A percentile compares a stretch with the other conserved stretches of the same genome.
Evolutionary conservation across 2,113 vertebrate species (phyloP).

Genomic region (Lophotis ruficrista): DNA sequence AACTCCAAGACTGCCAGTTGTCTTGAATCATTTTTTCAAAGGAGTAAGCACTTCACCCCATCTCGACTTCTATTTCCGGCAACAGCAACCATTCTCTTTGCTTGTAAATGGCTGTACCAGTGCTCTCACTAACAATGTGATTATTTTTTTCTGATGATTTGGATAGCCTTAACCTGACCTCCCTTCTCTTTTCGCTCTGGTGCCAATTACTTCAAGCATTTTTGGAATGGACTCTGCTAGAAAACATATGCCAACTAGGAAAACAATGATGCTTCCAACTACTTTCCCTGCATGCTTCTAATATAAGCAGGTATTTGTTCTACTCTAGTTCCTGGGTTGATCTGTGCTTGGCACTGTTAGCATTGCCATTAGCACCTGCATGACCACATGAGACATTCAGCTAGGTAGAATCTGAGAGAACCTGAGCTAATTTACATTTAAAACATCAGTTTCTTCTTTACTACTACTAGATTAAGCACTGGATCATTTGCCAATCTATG

Average conservation of each 20-base stretch:
- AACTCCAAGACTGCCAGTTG: not conserved
- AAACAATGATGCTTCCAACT: not conserved
- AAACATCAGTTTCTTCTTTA: not conserved
- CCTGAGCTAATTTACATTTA: not conserved
- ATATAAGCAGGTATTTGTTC: not conserved
- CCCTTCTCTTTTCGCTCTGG: slow-evolving; percentile 24
- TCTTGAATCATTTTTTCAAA: not conserved
- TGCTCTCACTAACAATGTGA: not conserved
- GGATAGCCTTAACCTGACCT: not conserved
- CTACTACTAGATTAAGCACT: not conserved
- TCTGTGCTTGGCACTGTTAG: not conserved
- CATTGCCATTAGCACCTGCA: not conserved
- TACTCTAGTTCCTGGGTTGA: not conserved
- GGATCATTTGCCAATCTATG: not conserved
- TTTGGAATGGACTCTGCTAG: not conserved
- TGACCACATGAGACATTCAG: not conserved
- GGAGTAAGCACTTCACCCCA: not conserved
- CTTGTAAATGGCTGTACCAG: not conserved
- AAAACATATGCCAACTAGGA: slow-evolving; percentile 9
- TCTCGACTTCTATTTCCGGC: not conserved
- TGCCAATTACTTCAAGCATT: slow-evolving; percentile 33
- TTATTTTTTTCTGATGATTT: not conserved
- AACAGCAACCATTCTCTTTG: not conserved
- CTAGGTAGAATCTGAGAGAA: not conserved
- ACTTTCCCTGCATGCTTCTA: not conserved